phyloP scores from a whole-genome alignment of 2,797 vertebrate genomes.

The Petrocephalus sullivani region DNA sequence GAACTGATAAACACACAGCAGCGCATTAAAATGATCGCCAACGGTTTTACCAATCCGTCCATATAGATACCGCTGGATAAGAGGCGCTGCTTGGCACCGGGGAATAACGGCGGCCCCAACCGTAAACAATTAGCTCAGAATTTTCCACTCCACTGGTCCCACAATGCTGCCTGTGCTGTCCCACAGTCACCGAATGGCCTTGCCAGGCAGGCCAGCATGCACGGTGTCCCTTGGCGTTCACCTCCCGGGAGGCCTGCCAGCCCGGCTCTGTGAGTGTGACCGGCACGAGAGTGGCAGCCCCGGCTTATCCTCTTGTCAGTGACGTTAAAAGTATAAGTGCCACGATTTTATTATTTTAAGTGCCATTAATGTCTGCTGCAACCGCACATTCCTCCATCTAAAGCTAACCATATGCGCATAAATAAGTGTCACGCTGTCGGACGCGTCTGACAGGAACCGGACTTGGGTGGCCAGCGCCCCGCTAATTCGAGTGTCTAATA shows the following conservation, averaged over 20 bases:
- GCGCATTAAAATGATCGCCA: neutral
- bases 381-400: slow-evolving; percentile 22
- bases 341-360: slow-evolving; percentile 37
- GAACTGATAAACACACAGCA: neutral
- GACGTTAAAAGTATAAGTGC: slow-evolving; percentile 50
- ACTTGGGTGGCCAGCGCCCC: slow-evolving; percentile 14
- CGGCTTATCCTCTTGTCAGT: slow-evolving; percentile 42
- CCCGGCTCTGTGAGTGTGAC: slow-evolving; percentile 30
- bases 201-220: neutral
- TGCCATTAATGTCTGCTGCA: slow-evolving; percentile 32
- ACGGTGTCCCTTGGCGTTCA: neutral
- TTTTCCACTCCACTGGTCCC: neutral
- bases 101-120: neutral
- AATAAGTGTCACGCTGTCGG: slow-evolving; percentile 22
- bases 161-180: neutral
- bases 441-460: slow-evolving; percentile 12
- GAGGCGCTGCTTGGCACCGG: no score
- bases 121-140: neutral
- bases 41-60: neutral
- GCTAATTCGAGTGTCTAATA: slow-evolving; percentile 28
- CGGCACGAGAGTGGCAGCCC: slow-evolving; percentile 26
- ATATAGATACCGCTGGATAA: neutral
- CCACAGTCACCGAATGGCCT: neutral
- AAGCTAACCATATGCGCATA: slow-evolving; percentile 26
- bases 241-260: neutral